Evolutionary conservation across 2,888 invertebrate genomes (phyloP).

Genomic region (Tachina fera): DNA sequence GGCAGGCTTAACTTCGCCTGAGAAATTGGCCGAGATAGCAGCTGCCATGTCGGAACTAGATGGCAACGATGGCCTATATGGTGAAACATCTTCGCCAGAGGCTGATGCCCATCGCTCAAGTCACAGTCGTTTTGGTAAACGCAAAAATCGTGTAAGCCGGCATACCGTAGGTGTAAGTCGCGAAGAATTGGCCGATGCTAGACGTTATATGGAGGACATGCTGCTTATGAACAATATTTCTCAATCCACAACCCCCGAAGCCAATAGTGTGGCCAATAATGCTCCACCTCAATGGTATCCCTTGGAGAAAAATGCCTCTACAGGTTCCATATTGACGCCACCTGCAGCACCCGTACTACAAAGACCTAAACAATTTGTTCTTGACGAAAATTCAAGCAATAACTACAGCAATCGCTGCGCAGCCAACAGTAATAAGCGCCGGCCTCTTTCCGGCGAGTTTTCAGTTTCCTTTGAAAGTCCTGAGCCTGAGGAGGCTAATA

Average conservation of each 20-base stretch:
- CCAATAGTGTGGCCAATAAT: slow-evolving; percentile 72
- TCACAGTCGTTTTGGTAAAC: slow-evolving; percentile 84
- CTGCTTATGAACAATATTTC: slow-evolving; percentile 82
- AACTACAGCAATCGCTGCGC: slow-evolving; percentile 21
- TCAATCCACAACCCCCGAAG: slow-evolving; percentile 76
- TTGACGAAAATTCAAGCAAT: slow-evolving; percentile 8
- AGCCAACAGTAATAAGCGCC: slow-evolving; percentile 53
- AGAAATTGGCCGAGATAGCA: slow-evolving; percentile 77
- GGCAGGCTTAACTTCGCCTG: slow-evolving; percentile 84
- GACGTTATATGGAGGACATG: slow-evolving; percentile 89
- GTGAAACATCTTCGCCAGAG: slow-evolving; percentile 77
- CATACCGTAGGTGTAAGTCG: slow-evolving; percentile 93
- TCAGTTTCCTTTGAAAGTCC: slow-evolving; percentile 75
- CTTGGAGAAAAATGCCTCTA: slow-evolving; percentile 84
- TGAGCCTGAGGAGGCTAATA: slow-evolving; percentile 14
- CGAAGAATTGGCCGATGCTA: slow-evolving; percentile 91
- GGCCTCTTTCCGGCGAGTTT: slow-evolving; percentile 79
- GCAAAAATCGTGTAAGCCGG: slow-evolving; percentile 86
- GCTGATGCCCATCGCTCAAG: slow-evolving; percentile 80
- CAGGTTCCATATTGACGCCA: slow-evolving; percentile 80
- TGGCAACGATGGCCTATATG: slow-evolving; percentile 60
- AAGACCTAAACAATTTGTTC: slow-evolving; percentile 81
- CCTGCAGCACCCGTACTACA: slow-evolving; percentile 74
- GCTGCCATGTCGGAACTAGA: slow-evolving; percentile 67
- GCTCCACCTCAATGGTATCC: slow-evolving; percentile 77